phyloP scores from a whole-genome alignment of 2,797 vertebrate genomes.

The Merluccius polli region DNA sequence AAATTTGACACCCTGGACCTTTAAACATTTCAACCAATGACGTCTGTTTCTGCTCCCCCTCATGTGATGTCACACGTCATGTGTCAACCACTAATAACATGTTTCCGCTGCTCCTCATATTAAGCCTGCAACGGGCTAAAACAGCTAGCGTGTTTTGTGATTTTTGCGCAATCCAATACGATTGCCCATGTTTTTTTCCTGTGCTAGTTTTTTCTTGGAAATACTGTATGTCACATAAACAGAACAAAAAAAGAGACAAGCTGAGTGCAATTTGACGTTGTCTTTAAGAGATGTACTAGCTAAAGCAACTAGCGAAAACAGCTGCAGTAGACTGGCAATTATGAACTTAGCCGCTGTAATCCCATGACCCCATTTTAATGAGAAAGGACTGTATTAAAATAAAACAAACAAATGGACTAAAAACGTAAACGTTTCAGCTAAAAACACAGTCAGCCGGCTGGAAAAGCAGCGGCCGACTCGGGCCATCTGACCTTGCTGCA shows the following conservation, averaged over 20 bases:
- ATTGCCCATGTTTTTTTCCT: background rate
- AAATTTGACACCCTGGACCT: too few species aligned
- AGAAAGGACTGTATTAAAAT: conserved; percentile 60
- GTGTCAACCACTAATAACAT: background rate
- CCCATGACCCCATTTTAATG: conserved; percentile 63
- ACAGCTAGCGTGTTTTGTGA: background rate
- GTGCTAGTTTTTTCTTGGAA: background rate
- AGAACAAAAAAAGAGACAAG: background rate
- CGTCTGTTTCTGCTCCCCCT: background rate
- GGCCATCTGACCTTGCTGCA: conserved; percentile 41
- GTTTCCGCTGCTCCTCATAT: background rate
- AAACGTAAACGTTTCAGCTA: background rate
- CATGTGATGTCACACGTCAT: too few species aligned
- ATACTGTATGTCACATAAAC: background rate
- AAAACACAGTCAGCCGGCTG: conserved; percentile 24
- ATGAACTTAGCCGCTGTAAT: conserved; percentile 59
- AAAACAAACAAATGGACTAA: background rate
- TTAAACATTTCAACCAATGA: background rate
- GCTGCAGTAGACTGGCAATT: conserved; percentile 61
- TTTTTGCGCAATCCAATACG: background rate
- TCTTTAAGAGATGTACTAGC: conserved; percentile 7
- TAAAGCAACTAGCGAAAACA: conserved; percentile 18
- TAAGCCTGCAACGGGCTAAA: background rate
- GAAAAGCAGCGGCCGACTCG: conserved; percentile 19
- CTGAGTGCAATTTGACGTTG: background rate